Conservation (phyloP, 1,140 invertebrate species). For the Thaumatotibia leucotreta region DNA sequence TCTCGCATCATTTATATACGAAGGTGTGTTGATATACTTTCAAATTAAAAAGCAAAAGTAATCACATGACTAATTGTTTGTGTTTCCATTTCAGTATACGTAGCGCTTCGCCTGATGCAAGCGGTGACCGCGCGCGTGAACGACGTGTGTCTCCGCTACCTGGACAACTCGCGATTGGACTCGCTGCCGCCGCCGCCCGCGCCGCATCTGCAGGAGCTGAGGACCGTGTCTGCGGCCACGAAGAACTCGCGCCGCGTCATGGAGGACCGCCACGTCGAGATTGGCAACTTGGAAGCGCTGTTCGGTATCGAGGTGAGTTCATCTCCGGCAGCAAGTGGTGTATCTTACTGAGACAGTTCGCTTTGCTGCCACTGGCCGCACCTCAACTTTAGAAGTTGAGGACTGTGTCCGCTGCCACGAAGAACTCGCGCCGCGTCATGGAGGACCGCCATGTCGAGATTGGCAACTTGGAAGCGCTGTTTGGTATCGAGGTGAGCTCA, state of each 20-base stretch:
- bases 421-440: too few species aligned
- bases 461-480: too few species aligned
- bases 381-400: too few species aligned
- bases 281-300: slow-evolving; percentile 83
- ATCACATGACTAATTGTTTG: slow-evolving; percentile 41
- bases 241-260: slow-evolving; percentile 89
- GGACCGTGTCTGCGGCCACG: slow-evolving; percentile 80
- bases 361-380: too few species aligned
- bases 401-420: too few species aligned
- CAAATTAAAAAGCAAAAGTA: too few species aligned
- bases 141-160: slow-evolving; percentile 81
- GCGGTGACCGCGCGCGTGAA: slow-evolving; percentile 83
- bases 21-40: neutral
- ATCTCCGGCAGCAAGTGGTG: neutral
- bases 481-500: slow-evolving; percentile 80
- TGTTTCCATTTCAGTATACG: slow-evolving; percentile 77
- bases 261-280: slow-evolving; percentile 90
- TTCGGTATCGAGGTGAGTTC: slow-evolving; percentile 80
- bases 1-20: neutral
- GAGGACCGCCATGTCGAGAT: too few species aligned
- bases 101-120: slow-evolving; percentile 84
- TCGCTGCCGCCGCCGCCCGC: slow-evolving; percentile 75
- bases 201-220: slow-evolving; percentile 68
- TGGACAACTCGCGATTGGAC: slow-evolving; percentile 79
- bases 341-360: too few species aligned